phyloP scores from a whole-genome alignment of 2,113 vertebrate species.

The Trematocara unimaculatum region DNA sequence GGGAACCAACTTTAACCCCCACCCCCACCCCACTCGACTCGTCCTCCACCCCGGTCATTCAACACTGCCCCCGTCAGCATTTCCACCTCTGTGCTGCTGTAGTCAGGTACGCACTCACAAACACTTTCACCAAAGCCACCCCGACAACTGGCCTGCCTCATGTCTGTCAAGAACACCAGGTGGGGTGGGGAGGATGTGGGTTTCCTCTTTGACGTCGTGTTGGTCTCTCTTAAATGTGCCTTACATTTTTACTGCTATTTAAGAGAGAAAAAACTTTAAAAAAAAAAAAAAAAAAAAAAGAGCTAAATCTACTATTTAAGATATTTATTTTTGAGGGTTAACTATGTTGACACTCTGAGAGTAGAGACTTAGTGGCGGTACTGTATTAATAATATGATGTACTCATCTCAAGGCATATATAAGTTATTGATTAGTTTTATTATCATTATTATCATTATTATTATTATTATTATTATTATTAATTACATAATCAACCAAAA shows the following conservation, averaged over 20 bases:
- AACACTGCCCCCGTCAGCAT: conserved; percentile 84
- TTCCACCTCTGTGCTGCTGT: conserved; percentile 85
- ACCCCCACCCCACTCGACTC: neutral
- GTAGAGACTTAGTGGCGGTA: conserved; percentile 92
- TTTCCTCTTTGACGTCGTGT: conserved; percentile 75
- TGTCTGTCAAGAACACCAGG: conserved; percentile 42
- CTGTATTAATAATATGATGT: conserved; percentile 96
- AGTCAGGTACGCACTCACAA: conserved; percentile 49
- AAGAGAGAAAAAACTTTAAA: conserved; percentile 54
- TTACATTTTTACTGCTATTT: conserved; percentile 89
- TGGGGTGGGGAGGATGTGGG: conserved; percentile 57
- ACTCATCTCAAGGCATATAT: conserved; percentile 99
- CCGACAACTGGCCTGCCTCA: conserved; percentile 48
- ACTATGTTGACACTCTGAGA: conserved; percentile 90
- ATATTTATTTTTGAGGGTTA: conserved; percentile 99
- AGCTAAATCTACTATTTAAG: conserved; percentile 75
- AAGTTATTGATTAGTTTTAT: conserved; percentile 97
- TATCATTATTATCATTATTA: conserved; percentile 84
- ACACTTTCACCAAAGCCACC: conserved; percentile 35
- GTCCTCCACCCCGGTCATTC: neutral
- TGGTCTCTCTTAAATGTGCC: conserved; percentile 81
- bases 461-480: conserved; percentile 77
- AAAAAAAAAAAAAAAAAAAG: conserved; percentile 1
- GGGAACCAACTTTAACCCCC: conserved; percentile 81
- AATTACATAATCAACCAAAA: conserved; percentile 96